phyloP scores from a whole-genome alignment of 2,113 vertebrate genomes.

The Larimichthys crocea region DNA sequence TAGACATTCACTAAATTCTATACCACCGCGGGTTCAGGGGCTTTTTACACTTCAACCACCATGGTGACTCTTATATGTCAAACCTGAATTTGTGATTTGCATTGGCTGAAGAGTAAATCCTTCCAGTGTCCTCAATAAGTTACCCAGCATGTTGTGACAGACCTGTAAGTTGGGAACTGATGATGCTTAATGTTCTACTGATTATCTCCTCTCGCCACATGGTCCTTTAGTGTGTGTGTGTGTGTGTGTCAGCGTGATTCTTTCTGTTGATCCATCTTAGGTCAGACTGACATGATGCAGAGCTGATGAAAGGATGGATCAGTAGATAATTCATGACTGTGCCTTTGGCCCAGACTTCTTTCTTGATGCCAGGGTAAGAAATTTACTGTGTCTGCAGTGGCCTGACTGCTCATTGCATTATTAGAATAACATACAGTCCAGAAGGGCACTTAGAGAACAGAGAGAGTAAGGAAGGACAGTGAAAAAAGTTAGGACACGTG shows the following conservation, averaged over 20 bases:
- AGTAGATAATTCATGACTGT: conserved; percentile 58
- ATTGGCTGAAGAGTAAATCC: conserved; percentile 12
- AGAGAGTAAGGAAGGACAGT: neutral
- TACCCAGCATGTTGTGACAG: conserved; percentile 2
- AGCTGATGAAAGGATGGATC: conserved; percentile 33
- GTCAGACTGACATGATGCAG: neutral
- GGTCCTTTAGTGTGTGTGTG: neutral
- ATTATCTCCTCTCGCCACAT: conserved; percentile 52
- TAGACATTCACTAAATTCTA: neutral
- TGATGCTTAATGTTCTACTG: conserved; percentile 32
- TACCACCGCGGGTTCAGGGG: neutral
- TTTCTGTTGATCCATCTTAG: conserved; percentile 19
- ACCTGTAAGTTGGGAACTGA: conserved; percentile 38
- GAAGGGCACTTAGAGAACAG: neutral
- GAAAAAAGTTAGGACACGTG: neutral
- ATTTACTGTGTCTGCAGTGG: conserved; percentile 55
- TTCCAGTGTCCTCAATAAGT: conserved; percentile 6
- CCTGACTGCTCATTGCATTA: conserved; percentile 33
- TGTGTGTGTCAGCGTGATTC: neutral
- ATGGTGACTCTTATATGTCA: neutral
- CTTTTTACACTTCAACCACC: neutral
- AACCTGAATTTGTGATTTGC: neutral
- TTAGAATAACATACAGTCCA: conserved; percentile 36
- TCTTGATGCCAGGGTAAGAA: conserved; percentile 45
- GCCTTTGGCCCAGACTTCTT: conserved; percentile 38